A percentile compares a stretch with the other conserved stretches of the same genome.
These are phyloP conservation scores for Drosophila orosa DNA, from an alignment of 1,140 invertebrate species.

Conservation along the genomic window DNA sequence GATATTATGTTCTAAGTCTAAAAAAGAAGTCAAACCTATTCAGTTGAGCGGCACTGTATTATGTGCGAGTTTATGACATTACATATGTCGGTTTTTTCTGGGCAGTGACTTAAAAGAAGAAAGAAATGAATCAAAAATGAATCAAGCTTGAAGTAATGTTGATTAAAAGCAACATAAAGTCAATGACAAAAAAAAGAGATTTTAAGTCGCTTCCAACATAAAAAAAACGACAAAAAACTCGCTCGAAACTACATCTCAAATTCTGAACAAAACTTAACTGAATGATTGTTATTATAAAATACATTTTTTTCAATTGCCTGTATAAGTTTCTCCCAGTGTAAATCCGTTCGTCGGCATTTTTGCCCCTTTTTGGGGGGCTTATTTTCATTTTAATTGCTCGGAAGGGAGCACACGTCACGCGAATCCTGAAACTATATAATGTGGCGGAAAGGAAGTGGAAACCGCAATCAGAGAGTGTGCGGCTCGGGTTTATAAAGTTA, in stretches of 20 bases:
- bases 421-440: slow-evolving; percentile 48
- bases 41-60: too few species aligned
- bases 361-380: slow-evolving; percentile 84
- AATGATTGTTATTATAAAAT: too few species aligned
- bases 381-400: slow-evolving; percentile 84
- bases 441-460: slow-evolving; percentile 33
- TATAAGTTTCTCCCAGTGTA: slow-evolving; percentile 9
- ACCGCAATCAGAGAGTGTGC: slow-evolving; percentile 28
- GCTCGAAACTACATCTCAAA: neutral
- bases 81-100: neutral
- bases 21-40: too few species aligned
- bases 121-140: too few species aligned
- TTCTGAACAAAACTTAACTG: too few species aligned
- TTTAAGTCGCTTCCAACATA: too few species aligned
- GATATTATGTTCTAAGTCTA: too few species aligned
- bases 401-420: slow-evolving; percentile 88
- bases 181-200: too few species aligned
- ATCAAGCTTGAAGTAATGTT: too few species aligned
- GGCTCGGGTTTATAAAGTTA: slow-evolving; percentile 36
- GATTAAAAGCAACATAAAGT: too few species aligned
- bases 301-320: neutral
- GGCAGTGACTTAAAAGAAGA: too few species aligned
- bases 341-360: slow-evolving; percentile 85
- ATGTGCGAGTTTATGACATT: neutral
- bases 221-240: too few species aligned